Conservation (phyloP, 1,140 invertebrate species). For the Megalopta genalis region DNA sequence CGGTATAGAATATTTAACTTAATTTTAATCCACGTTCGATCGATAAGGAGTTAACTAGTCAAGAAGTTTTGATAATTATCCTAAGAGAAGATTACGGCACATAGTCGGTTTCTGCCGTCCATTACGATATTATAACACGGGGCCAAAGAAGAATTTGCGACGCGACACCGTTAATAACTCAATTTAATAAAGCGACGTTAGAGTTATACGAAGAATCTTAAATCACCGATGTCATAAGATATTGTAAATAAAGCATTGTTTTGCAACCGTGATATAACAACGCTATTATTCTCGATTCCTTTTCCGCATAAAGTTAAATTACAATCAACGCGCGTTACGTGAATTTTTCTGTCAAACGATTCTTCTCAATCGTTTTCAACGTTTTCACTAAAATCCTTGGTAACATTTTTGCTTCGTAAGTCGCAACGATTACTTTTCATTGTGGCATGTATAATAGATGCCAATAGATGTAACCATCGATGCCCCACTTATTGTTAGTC, state of each 20-base stretch:
- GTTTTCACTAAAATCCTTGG: too few species aligned
- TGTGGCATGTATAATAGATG: too few species aligned
- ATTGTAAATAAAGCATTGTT: slow-evolving; percentile 56
- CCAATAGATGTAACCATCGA: too few species aligned
- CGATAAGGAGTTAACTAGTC: slow-evolving; percentile 39
- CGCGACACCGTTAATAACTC: background rate
- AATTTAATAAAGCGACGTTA: background rate
- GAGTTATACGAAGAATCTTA: background rate
- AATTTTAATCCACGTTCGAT: slow-evolving; percentile 14
- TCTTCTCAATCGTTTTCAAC: too few species aligned
- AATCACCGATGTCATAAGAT: slow-evolving; percentile 17
- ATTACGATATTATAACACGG: background rate
- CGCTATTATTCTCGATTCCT: too few species aligned
- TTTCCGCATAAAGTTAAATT: too few species aligned
- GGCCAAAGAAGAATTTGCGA: slow-evolving; percentile 20
- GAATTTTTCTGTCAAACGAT: too few species aligned
- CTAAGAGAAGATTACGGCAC: background rate
- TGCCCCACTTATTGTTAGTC: too few species aligned
- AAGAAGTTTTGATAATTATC: background rate
- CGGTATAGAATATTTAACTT: background rate
- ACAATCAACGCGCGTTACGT: too few species aligned
- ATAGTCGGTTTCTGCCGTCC: slow-evolving; percentile 7
- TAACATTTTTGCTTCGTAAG: too few species aligned
- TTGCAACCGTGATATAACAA: too few species aligned
- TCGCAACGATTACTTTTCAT: too few species aligned